Evolutionary conservation across 2,113 vertebrate genomes (phyloP), one percentile per base, ranked within the genome.

Genomic region (Orthonyx spaldingii): DNA sequence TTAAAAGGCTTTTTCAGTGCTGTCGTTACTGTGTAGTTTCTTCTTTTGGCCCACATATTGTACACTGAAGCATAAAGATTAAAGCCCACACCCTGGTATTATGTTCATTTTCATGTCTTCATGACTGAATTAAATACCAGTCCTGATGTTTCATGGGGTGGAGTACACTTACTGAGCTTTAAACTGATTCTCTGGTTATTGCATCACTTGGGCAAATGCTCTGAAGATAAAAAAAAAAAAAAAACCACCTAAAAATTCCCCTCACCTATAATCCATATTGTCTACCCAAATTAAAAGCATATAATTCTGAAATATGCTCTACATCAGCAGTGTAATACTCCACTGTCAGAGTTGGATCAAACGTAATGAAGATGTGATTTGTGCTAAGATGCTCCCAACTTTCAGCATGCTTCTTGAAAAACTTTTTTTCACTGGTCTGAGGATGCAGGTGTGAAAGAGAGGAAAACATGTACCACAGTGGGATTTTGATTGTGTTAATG

Each of bases 21-120:
- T 94, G 70, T 91, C 2, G 7, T 93, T 93, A 87, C 77, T 92
- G 75, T 92, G 94, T 86, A 89, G 81, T 95, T 95, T 94, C 87
- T 84, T 88, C 90, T 79, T 96, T 75, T 93, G 89, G 85, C 68
- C 47, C 63, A 69, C n/a, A 13, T 92, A 47, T 22, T 84, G 71
- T 70, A 84, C 35, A 83, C 63, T 63, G 93, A 95, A 90, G 53
- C 77, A 84, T 87, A 81, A 85, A 85, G 68, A 89, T 61, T 92
- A 84, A 78, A 71, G 59, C 18, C 91, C 46, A 61, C 59, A 7
- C 64, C 76, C 75, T 85, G 42, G 20, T 52, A 87, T 53, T 39
- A 42, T 42, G 32, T 86, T 95, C 18, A 41, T 91, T 93, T 90
- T 71, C n/a, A 16, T 59, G 50, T 74, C 41, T 59, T 96, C 50